These are phyloP conservation scores for Lasioglossum baleicum DNA, from an alignment of 1,140 invertebrate species.

Conservation along the genomic window DNA sequence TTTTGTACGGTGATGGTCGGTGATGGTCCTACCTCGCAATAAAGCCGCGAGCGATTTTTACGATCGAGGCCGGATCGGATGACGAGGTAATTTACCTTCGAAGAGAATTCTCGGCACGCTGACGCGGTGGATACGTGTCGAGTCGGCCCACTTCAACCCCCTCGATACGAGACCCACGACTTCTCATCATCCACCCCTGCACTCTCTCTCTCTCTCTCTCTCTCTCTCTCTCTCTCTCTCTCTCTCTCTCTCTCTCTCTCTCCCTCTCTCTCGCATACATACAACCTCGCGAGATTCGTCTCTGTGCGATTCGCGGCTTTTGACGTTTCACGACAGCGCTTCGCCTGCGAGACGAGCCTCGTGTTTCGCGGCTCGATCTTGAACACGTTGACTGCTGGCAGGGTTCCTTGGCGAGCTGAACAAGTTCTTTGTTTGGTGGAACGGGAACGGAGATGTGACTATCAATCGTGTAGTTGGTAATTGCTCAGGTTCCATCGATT, in stretches of 20 bases:
- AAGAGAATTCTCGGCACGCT: slow-evolving; percentile 26
- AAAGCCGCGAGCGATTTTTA: slow-evolving; percentile 61
- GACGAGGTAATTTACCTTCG: slow-evolving; percentile 58
- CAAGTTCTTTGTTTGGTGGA: no score
- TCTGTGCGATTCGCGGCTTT: no score
- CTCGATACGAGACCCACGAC: slow-evolving; percentile 28
- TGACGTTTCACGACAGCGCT: no score
- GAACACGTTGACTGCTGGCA: no score
- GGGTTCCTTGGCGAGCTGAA: no score
- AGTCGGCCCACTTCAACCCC: slow-evolving; percentile 38
- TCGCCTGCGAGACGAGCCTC: no score
- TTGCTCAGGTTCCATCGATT: no score
- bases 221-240: not conserved
- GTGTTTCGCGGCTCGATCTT: no score
- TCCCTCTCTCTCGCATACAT: not conserved
- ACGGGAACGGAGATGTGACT: no score
- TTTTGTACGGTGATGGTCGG: slow-evolving; percentile 22
- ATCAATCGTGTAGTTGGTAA: no score
- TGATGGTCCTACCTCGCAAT: slow-evolving; percentile 48
- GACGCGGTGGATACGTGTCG: slow-evolving; percentile 32
- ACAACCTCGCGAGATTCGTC: no score
- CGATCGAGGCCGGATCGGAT: slow-evolving; percentile 48
- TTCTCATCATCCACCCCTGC: slow-evolving; percentile 21
- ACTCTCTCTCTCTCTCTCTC: no score
- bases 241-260: not conserved